Evolutionary conservation across 2,888 invertebrate genomes (phyloP), one percentile per base, ranked within the genome.

Genomic region (Iselma pallidipennis): DNA sequence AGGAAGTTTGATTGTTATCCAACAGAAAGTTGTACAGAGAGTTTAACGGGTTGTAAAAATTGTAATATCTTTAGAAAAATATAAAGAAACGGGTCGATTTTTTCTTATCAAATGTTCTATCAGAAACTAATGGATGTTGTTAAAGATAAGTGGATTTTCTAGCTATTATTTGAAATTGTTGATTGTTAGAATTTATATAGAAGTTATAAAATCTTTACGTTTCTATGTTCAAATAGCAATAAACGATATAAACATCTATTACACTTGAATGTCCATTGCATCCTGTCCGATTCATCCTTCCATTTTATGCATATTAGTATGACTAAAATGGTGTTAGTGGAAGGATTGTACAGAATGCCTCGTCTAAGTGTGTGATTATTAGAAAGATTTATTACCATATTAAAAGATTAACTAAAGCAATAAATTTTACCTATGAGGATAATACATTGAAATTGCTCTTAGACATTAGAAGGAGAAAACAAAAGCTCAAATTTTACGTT

Each of bases 341-440:
- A 4, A 37, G 37, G 37, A 37, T 16, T 37, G 7, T 37, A 37
- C 7, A n/a, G 37, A 16, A 37, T 16, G 4, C 2, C 37, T n/a
- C 53, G 56, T 61, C 61, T 52, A 49, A 56, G 52, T 56, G 37
- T 61, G 56, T 61, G 61, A 61, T 61, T 61, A 61, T 61, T 61
- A 57, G 53, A 56, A 61, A 56, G 61, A 61, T 61, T 61, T 61
- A 61, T 61, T 56, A 19, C 61, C 53, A 61, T 57, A 61, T 61
- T 61, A 61, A 61, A 45, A 56, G 61, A 61, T 61, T 61, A 61
- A 45, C 42, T 51, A 12, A 28, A 26, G 19, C 53, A 23, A 56
- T 61, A 61, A 61, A 61, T 61, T 61, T 48, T 31, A 61, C 61
- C 61, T 61, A 51, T 16, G 51, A 56, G 61, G 55, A 56, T 56